Evolutionary conservation across 1,140 invertebrate species (phyloP).

Genomic region (Saxidomus purpurata): DNA sequence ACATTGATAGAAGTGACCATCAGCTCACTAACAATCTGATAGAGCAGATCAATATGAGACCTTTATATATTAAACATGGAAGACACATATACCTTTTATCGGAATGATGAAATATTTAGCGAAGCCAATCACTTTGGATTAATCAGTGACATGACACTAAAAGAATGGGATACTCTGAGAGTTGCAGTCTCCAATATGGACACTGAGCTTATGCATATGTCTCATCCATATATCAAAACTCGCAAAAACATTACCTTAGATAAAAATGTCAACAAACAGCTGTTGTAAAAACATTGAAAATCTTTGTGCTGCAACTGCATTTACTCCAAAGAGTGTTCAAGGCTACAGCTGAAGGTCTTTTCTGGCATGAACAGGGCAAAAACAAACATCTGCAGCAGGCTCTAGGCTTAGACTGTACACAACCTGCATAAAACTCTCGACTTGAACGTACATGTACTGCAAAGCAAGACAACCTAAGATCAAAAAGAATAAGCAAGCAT

Average conservation of each 20-base stretch:
- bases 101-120: background rate
- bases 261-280: background rate
- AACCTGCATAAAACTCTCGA: no score
- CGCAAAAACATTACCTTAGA: background rate
- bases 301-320: background rate
- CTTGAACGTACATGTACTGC: no score
- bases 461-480: no score
- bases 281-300: no score
- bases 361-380: background rate
- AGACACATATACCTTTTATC: background rate
- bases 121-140: conserved; percentile 10
- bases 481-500: no score
- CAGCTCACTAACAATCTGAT: background rate
- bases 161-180: conserved; percentile 16
- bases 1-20: background rate
- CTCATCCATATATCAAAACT: background rate
- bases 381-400: conserved; percentile 17
- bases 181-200: background rate
- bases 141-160: background rate
- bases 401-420: background rate
- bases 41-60: background rate
- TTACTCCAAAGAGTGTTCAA: background rate
- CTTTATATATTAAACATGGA: background rate
- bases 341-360: conserved; percentile 26
- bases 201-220: no score